phyloP scores from a whole-genome alignment of 2,797 vertebrate genomes.

The Manis pentadactyla region DNA sequence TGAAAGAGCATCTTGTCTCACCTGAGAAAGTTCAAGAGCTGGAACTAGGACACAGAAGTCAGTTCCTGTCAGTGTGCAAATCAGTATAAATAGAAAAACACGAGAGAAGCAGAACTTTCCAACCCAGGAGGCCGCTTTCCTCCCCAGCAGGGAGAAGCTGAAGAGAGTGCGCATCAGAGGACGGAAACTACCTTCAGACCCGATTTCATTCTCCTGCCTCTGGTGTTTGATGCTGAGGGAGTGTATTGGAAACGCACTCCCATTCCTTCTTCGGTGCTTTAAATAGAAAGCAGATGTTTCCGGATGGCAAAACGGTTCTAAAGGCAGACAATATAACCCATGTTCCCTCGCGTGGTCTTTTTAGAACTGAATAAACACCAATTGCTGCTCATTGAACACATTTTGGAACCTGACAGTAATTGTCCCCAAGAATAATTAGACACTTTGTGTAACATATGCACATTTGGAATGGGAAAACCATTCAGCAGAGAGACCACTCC shows the following conservation, averaged over 20 bases:
- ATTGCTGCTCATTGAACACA: constrained; percentile 73
- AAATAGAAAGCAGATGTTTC: constrained; percentile 84
- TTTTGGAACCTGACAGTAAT: constrained; percentile 76
- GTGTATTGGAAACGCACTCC: constrained; percentile 53
- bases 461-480: constrained; percentile 48
- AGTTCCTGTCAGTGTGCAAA: background rate
- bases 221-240: constrained; percentile 10
- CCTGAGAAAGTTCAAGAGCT: background rate
- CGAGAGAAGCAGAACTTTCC: constrained; percentile 42
- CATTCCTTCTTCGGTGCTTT: constrained; percentile 54
- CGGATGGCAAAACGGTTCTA: constrained; percentile 37
- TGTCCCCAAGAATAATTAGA: constrained; percentile 78
- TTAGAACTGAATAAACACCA: constrained; percentile 74
- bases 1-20: background rate
- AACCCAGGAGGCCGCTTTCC: background rate
- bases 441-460: constrained; percentile 33
- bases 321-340: constrained; percentile 71
- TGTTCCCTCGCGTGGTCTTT: constrained; percentile 58
- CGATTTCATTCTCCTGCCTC: constrained; percentile 25
- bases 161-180: background rate
- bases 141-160: constrained; percentile 5
- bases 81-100: constrained; percentile 63
- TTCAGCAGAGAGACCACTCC: background rate
- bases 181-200: constrained; percentile 49
- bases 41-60: constrained; percentile 68